A percentile compares a stretch with the other conserved stretches of the same genome.
These are phyloP conservation scores for Hepsetus odoe DNA, from an alignment of 2,113 vertebrate species.

Conservation along the genomic window DNA sequence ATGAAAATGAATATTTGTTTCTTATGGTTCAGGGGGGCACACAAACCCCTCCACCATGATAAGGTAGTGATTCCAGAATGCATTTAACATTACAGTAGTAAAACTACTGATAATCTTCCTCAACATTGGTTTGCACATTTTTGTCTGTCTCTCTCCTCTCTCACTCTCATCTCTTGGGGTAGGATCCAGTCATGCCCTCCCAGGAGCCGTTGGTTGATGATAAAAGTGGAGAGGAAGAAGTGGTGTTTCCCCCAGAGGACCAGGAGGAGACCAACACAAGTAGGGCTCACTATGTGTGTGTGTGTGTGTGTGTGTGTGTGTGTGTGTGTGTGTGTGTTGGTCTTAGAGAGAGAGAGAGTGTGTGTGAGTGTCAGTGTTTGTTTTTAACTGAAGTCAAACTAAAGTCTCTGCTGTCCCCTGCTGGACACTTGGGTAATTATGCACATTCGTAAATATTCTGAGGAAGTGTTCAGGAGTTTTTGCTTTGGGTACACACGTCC, in stretches of 20 bases:
- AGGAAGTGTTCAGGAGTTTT: too few species aligned
- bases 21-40: too few species aligned
- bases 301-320: slow-evolving; percentile 11
- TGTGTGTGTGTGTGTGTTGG: slow-evolving; percentile 21
- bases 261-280: slow-evolving; percentile 85
- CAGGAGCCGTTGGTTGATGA: slow-evolving; percentile 90
- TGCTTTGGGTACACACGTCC: too few species aligned
- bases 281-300: slow-evolving; percentile 67
- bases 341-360: too few species aligned
- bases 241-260: slow-evolving; percentile 85
- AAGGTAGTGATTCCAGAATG: too few species aligned
- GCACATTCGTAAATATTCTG: too few species aligned
- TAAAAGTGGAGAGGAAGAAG: slow-evolving; percentile 78
- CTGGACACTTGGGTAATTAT: slow-evolving; percentile 45
- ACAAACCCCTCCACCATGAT: too few species aligned
- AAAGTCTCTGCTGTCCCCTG: slow-evolving; percentile 60
- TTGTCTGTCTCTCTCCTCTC: neutral
- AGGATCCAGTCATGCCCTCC: slow-evolving; percentile 99
- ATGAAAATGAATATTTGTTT: too few species aligned
- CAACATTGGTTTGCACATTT: too few species aligned
- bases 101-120: too few species aligned
- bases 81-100: too few species aligned
- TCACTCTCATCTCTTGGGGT: slow-evolving; percentile 41
- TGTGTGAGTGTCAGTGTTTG: slow-evolving; percentile 18
- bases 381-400: slow-evolving; percentile 53